Evolutionary conservation across 1,140 invertebrate genomes (phyloP), one percentile per base, ranked within the genome.

Genomic region (Artemia franciscana): DNA sequence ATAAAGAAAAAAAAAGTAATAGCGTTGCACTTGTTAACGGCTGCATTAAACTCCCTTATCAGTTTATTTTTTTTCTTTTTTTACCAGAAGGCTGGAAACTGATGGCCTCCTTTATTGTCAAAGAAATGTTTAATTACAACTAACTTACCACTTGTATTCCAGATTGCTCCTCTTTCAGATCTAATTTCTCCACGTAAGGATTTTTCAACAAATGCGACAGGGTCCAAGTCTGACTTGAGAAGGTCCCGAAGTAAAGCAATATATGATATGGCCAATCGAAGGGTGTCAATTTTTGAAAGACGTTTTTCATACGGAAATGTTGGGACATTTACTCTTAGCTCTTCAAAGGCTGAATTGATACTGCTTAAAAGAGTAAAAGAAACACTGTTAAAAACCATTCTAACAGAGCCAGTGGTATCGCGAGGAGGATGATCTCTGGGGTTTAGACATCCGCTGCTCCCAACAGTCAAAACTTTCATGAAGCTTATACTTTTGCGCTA

Each of bases 221-320:
- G 91, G 73, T 96, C 90, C 64, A 85, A 85, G 62, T 91, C 87
- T 0, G 89, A 86, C n/a, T 83, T 82, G 21, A 97, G 75, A 2
- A 96, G 80, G 73, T 95, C 91, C 63, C 86, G 75, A 0, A 99
- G 79, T 24, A 99, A 76, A 2, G 91, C 89, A 61, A 98, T 98
- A 73, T 98, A 98, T 0, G 92, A 91, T 62, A 97, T 96, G 18
- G 93, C 92, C 61, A 98, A 74, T 3, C 92, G 80, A 1, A 98
- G 76, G 0, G 93, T 97, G 75, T 98, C 93, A 65, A 98, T 96
- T 77, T 98, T 98, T 64, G 91, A 94, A 2, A 98, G 78, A 3
- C 94, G 77, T 72, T 97, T 97, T 75, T 98, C 94, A 71, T 95
- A 98, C 0, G 94, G 94, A 74, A 98, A 98, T 57, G 93, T 98